These are phyloP conservation scores for Musca domestica DNA, from an alignment of 1,140 invertebrate species.

Conservation along the genomic window DNA sequence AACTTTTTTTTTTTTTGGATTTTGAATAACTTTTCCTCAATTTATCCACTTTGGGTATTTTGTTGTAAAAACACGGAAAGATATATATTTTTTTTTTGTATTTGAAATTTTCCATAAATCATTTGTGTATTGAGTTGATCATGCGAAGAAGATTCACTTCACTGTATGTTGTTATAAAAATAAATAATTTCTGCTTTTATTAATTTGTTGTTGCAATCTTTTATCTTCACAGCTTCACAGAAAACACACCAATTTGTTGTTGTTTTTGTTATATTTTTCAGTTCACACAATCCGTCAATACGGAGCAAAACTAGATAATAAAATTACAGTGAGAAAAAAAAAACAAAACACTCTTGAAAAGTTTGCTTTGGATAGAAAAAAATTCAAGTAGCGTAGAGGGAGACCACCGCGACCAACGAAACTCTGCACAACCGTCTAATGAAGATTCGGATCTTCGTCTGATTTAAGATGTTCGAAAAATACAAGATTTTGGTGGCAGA, in stretches of 20 bases:
- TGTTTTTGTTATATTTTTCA: constrained; percentile 10
- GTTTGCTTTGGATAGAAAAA: neutral
- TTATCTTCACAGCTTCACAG: neutral
- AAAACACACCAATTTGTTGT: neutral
- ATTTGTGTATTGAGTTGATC: no score
- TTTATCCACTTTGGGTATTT: no score
- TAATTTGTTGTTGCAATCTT: no score
- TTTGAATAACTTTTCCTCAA: neutral
- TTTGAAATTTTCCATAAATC: no score
- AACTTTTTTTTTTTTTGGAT: neutral
- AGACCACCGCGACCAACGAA: constrained; percentile 24
- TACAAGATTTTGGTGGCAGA: neutral
- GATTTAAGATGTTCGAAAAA: constrained; percentile 34
- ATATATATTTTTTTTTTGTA: no score
- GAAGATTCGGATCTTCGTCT: constrained; percentile 52
- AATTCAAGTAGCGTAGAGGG: neutral
- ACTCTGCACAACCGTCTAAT: constrained; percentile 50
- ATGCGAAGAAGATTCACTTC: no score
- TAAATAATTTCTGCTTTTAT: no score
- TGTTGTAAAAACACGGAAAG: no score
- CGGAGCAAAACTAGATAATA: constrained; percentile 1
- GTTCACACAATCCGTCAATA: constrained; percentile 15
- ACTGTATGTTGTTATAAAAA: no score
- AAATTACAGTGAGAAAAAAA: constrained; percentile 6
- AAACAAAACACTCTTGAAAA: constrained; percentile 18